Conservation (phyloP, 2,113 vertebrate species). For the Suricata suricatta region DNA sequence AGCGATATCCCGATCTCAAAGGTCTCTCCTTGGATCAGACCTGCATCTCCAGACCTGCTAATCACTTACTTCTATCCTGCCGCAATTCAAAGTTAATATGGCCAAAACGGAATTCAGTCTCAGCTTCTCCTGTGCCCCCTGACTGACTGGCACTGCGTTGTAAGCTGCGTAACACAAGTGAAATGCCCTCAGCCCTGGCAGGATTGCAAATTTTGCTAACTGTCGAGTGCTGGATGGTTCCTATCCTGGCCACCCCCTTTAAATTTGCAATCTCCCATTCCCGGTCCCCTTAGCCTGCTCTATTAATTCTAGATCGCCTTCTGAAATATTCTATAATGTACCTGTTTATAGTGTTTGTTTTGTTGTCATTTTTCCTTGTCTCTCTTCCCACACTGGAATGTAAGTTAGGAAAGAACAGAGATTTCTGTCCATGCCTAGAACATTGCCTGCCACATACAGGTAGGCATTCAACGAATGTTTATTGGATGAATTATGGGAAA, state of each 20-base stretch:
- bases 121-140: not conserved
- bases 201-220: not conserved
- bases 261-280: not conserved
- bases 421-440: conserved; percentile 30
- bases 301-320: conserved; percentile 10
- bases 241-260: not conserved
- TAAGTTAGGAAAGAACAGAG: conserved; percentile 31
- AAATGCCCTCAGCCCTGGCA: not conserved
- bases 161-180: conserved; percentile 4
- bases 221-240: not conserved
- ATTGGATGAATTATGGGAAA: conserved; percentile 17
- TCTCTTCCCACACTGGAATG: not conserved
- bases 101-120: not conserved
- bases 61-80: not conserved
- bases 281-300: not conserved
- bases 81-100: not conserved
- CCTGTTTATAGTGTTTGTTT: not conserved
- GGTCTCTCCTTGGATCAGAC: not conserved
- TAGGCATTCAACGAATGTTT: conserved; percentile 16
- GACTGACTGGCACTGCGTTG: not conserved
- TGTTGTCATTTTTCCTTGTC: not conserved
- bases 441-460: not conserved
- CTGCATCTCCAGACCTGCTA: not conserved
- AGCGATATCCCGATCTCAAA: not conserved
- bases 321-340: not conserved